Base-by-base conservation (phyloP, 2,113 vertebrate genomes). In the Progne subis region DNA sequence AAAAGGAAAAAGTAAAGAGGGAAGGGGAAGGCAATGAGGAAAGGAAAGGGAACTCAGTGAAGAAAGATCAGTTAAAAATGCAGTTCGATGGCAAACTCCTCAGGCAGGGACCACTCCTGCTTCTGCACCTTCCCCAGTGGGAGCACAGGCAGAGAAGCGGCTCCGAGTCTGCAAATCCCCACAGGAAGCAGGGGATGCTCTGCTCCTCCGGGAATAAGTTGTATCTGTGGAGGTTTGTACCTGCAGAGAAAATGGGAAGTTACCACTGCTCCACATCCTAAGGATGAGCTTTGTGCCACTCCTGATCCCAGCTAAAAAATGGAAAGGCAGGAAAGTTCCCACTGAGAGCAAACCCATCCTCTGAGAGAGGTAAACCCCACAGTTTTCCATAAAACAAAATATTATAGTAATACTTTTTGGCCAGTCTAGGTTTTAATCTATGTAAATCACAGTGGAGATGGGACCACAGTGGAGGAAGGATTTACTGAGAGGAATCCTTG, bases 181-280 rank as follows among this genome's bases (percentile, higher is more conserved):
- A 0, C 14, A 4, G 47, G 11, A 21, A n/a, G 11, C 26, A 44
- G 65, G 44, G 2, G 43, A 10, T 14, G 64, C 74, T 43, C 60
- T 46, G 41, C 46, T 78, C 28, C 86, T 26, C 11, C 3, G 2
- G 26, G 37, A 34, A n/a, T 6, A 8, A 7, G 23, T 0, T 2
- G 2, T 1, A 0, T 1, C 21, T 14, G 4, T 3, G 50, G 41
- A 39, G n/a, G 14, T 37, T 55, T 16, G 25, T 24, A 14, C 21
- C 75, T 34, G 64, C 60, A 65, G n/a, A 65, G 46, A 34, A 81
- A 56, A 47, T 7, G 26, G 41, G 34, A 50, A 47, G 44, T 5
- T 11, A 10, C 0, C 8, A 1, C 19, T 52, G 63, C 32, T 83
- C 39, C n/a, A 18, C 0, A 0, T 2, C 18, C 8, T 2, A 16